Evolutionary conservation across 2,113 vertebrate species (phyloP).

Genomic region (Bambusicola thoracicus): DNA sequence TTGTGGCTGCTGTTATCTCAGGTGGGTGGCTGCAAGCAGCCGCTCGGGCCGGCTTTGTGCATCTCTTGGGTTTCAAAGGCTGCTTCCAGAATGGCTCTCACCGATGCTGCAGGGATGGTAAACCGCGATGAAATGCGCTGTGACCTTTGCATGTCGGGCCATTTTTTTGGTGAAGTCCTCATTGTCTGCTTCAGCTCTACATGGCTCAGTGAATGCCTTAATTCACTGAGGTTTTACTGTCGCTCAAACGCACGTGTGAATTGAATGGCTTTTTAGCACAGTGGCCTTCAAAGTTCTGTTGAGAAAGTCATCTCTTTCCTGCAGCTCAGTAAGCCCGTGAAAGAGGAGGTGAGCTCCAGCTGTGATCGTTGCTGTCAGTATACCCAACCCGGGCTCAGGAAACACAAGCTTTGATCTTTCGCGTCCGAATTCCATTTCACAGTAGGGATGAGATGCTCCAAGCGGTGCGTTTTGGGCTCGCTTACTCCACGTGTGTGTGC

Average conservation of each 20-base stretch:
- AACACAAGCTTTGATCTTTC: not conserved
- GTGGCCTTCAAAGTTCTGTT: not conserved
- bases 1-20: not conserved
- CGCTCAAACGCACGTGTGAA: accelerated
- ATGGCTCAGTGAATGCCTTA: not conserved
- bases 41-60: not conserved
- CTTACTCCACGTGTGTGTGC: not conserved
- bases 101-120: not conserved
- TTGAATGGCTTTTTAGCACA: constrained; percentile 1
- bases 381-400: accelerated
- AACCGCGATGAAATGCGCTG: not conserved
- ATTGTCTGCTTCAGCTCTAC: not conserved
- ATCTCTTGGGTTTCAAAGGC: not conserved
- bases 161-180: not conserved
- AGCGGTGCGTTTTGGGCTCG: not conserved
- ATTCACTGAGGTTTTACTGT: not conserved
- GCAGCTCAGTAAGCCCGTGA: not conserved
- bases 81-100: not conserved
- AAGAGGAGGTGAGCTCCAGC: not conserved
- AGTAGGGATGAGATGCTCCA: not conserved
- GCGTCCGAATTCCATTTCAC: not conserved
- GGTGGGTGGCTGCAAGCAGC: not conserved
- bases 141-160: constrained; percentile 14
- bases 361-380: not conserved
- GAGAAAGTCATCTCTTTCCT: not conserved